Evolutionary conservation across 2,888 invertebrate species (phyloP).

Genomic region (Selenia dentaria): DNA sequence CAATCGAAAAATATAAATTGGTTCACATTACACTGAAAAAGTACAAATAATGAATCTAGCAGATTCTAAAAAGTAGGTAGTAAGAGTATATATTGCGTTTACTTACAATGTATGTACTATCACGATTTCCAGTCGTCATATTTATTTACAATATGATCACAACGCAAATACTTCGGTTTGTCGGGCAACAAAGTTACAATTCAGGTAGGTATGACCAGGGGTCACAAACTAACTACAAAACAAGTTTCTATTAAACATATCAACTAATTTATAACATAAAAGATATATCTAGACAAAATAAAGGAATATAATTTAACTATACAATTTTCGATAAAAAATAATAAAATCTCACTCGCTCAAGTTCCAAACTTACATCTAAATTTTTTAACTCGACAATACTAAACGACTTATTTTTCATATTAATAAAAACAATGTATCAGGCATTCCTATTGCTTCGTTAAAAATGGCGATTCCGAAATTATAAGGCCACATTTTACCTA

Average conservation of each 20-base stretch:
- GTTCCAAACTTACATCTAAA: slow-evolving; percentile 47
- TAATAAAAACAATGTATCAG: slow-evolving; percentile 40
- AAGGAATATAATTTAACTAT: slow-evolving; percentile 70
- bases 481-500: slow-evolving; percentile 65
- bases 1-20: too few relatives aligned
- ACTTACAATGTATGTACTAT: slow-evolving; percentile 68
- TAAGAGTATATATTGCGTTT: slow-evolving; percentile 45
- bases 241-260: slow-evolving; percentile 39
- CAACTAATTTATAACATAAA: slow-evolving; percentile 49
- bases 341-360: slow-evolving; percentile 55
- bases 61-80: slow-evolving; percentile 50
- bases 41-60: slow-evolving; percentile 49
- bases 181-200: slow-evolving; percentile 19
- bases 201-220: slow-evolving; percentile 1
- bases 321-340: slow-evolving; percentile 49
- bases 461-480: slow-evolving; percentile 50
- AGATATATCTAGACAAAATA: slow-evolving; percentile 53
- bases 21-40: neutral
- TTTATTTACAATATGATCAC: slow-evolving; percentile 45
- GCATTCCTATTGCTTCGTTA: slow-evolving; percentile 43
- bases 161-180: slow-evolving; percentile 19
- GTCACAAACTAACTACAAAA: slow-evolving; percentile 1
- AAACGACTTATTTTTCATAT: slow-evolving; percentile 32
- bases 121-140: slow-evolving; percentile 69
- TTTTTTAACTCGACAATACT: slow-evolving; percentile 45